phyloP scores from a whole-genome alignment of 2,797 vertebrate genomes.

The Mareca penelope region DNA sequence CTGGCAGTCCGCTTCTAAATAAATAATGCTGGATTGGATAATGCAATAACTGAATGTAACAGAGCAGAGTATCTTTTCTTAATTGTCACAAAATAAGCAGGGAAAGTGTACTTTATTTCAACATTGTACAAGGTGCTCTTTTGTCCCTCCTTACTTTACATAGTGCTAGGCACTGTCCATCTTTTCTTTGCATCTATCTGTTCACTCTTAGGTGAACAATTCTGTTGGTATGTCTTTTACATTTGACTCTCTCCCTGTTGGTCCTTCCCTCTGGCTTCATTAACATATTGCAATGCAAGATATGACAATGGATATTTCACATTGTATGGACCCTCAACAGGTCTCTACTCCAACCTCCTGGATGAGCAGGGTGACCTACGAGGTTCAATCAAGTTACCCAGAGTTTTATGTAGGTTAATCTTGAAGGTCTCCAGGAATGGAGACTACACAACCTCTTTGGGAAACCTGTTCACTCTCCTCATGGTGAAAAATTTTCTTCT shows the following conservation, averaged over 20 bases:
- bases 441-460: neutral
- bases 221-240: neutral
- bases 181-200: neutral
- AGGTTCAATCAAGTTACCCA: neutral
- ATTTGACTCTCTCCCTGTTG: neutral
- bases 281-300: rapidly evolving
- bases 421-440: neutral
- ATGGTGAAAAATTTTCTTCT: neutral
- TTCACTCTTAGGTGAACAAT: neutral
- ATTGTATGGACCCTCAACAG: neutral
- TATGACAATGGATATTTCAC: neutral
- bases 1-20: neutral
- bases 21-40: neutral
- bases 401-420: neutral
- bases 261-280: neutral
- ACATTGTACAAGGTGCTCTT: neutral
- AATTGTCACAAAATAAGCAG: neutral
- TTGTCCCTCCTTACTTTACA: neutral
- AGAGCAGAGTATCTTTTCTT: neutral
- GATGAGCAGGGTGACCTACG: neutral
- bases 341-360: neutral
- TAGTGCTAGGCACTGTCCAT: neutral
- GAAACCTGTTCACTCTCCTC: neutral
- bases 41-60: neutral
- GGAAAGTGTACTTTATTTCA: neutral